Conservation (phyloP, 92 coral and sea anemone species). For the Muricea muricata region DNA sequence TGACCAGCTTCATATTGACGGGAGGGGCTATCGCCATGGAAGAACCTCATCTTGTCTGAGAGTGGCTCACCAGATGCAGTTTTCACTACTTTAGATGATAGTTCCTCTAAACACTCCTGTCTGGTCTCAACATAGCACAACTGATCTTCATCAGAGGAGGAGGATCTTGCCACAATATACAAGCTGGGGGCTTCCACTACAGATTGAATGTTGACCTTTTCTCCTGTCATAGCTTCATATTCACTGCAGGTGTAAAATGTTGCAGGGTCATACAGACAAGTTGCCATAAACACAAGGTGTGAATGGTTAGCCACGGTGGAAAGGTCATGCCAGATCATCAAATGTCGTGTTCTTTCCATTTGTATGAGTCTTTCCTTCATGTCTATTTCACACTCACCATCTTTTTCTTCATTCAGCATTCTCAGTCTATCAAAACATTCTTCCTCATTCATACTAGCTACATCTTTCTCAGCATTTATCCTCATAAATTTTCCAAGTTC, state of each 20-base stretch:
- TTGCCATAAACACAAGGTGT: constrained; percentile 56
- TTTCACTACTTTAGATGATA: neutral
- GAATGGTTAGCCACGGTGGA: constrained; percentile 67
- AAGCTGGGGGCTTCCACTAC: constrained; percentile 41
- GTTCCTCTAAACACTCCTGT: neutral
- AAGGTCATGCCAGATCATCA: constrained; percentile 61
- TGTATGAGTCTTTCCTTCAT: constrained; percentile 51
- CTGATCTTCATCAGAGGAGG: constrained; percentile 45
- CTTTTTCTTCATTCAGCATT: neutral
- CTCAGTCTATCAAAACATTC: neutral
- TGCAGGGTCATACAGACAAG: constrained; percentile 55
- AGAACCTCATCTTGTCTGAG: constrained; percentile 46
- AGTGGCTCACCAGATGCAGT: constrained; percentile 13
- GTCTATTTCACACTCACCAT: neutral
- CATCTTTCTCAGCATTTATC: too few relatives aligned
- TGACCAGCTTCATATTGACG: constrained; percentile 61
- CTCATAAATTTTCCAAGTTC: constrained; percentile 7
- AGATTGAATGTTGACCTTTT: constrained; percentile 31
- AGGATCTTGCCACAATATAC: constrained; percentile 46
- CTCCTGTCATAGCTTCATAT: constrained; percentile 12
- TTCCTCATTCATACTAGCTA: neutral
- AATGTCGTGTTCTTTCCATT: constrained; percentile 44
- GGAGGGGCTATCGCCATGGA: constrained; percentile 58
- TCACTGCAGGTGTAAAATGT: constrained; percentile 38
- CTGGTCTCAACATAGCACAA: constrained; percentile 49